Base-by-base conservation (phyloP, 2,888 invertebrate species). In the Lathronympha strigana region DNA sequence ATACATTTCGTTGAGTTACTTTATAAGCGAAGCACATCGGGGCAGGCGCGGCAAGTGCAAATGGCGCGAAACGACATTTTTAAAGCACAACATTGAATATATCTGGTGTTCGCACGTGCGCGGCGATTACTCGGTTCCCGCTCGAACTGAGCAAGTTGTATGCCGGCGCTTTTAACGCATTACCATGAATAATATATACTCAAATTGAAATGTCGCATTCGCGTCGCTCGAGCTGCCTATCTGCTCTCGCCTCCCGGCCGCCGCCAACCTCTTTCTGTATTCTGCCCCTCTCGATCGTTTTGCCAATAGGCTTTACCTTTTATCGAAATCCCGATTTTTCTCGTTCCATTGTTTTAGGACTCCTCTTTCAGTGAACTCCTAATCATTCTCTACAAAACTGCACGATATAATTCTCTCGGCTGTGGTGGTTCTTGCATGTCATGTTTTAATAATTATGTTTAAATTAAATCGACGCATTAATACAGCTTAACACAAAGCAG, bases 151-250 rank as follows among this genome's bases (percentile, higher is more conserved):
- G 83, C 83, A 81, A 85, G 83, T 85, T 83, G 84, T 86, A 83
- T 84, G 87, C 81, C 80, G 78, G 83, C 83, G 90, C 90, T 92
- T 90, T 90, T 90, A 92, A 90, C 90, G 90, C 87, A 90, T 90
- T 92, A 91, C 89, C 90, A 87, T 92, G 91, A 90, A 91, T 92
- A 91, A 91, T 89, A 92, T 90, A 92, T 88, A 80, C 86, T 84
- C 86, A 90, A 90, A 92, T 91, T 92, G 92, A 91, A 90, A 90
- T 88, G 90, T 90, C 91, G 91, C 86, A 88, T 89, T 89, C 88
- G 82, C 81, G 86, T 87, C 86, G 86, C 86, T 86, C 84, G 79
- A 77, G 78, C 83, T 81, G 85, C 87, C 89, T 87, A 84, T 88
- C 88, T 87, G 79, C 78, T 77, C 74, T 73, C 77, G 74, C 71